A percentile compares a stretch with the other conserved stretches of the same genome.
phyloP scores from a whole-genome alignment of 2,113 vertebrate genomes.

The Pan paniscus region DNA sequence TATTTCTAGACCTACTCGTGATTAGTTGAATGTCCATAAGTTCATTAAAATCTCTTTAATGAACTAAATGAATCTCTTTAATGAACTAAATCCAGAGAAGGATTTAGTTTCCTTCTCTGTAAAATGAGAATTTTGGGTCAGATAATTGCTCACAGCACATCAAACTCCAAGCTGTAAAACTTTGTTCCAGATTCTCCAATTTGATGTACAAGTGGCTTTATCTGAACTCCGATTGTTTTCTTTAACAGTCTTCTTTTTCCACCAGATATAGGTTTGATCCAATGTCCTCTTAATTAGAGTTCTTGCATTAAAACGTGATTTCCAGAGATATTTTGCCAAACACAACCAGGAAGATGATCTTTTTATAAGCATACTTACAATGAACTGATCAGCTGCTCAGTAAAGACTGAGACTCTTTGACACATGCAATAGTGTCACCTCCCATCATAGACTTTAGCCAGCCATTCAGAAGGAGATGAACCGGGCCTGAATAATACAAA shows the following conservation, averaged over 20 bases:
- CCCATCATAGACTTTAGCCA: background rate
- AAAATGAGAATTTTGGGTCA: background rate
- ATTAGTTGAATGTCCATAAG: background rate
- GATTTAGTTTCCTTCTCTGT: background rate
- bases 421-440: too few relatives aligned
- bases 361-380: background rate
- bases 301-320: background rate
- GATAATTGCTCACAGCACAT: background rate
- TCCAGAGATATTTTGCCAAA: background rate
- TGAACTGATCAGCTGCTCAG: background rate
- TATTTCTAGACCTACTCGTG: background rate
- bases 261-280: background rate
- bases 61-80: too few relatives aligned
- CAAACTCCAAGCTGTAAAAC: background rate
- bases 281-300: background rate
- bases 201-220: background rate
- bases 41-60: background rate
- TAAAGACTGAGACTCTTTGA: background rate
- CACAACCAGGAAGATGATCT: background rate
- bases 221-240: background rate
- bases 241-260: background rate
- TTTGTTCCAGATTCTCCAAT: background rate
- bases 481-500: accelerated
- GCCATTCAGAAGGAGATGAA: background rate
- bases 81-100: too few relatives aligned